A percentile compares a stretch with the other conserved stretches of the same genome.
Conservation (phyloP, 2,888 invertebrate genomes). For the Pilophorus perplexus region DNA sequence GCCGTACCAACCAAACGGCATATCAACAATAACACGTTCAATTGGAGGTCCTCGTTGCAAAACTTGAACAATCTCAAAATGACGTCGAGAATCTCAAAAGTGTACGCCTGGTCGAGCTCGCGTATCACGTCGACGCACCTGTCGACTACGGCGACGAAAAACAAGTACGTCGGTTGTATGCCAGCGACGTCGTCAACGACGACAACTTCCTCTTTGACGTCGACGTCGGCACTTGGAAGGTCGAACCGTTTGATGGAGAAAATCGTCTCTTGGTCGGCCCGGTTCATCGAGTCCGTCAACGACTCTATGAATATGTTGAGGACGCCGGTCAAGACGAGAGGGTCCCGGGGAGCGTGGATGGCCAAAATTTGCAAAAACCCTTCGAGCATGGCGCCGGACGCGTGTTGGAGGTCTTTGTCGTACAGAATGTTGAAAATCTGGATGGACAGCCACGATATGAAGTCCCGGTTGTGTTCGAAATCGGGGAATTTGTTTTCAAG, state of each 20-base stretch:
- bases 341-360: slow-evolving; percentile 1
- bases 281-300: background rate
- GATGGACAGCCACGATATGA: slow-evolving; percentile 21
- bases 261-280: background rate
- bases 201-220: background rate
- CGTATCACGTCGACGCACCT: background rate
- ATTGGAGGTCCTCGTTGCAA: background rate
- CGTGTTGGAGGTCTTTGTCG: background rate
- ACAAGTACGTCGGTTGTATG: background rate
- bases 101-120: slow-evolving; percentile 17
- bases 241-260: slow-evolving; percentile 1
- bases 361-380: slow-evolving; percentile 11
- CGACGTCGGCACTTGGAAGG: background rate
- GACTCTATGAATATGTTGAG: slow-evolving; percentile 8
- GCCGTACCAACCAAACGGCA: background rate
- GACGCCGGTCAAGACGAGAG: slow-evolving; percentile 6
- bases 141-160: slow-evolving; percentile 1
- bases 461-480: slow-evolving; percentile 1
- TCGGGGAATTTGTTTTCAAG: background rate
- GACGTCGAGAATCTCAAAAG: slow-evolving; percentile 3
- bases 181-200: background rate
- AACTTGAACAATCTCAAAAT: background rate
- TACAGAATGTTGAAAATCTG: background rate
- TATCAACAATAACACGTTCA: background rate
- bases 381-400: background rate